Conservation (phyloP, 2,113 vertebrate genomes). For the Stegostoma tigrinum region DNA sequence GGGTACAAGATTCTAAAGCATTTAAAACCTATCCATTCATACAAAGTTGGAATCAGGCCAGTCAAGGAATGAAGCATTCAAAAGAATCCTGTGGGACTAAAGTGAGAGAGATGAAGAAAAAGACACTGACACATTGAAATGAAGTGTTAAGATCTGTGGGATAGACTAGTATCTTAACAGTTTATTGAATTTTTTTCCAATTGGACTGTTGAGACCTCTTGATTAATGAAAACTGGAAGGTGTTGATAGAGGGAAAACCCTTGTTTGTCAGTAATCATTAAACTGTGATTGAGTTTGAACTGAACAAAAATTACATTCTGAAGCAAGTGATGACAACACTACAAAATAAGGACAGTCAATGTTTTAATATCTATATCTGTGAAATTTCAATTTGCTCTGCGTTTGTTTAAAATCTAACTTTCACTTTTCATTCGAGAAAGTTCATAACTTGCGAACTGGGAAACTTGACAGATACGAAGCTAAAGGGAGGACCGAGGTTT, state of each 20-base stretch:
- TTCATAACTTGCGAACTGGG: neutral
- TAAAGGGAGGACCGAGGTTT: neutral
- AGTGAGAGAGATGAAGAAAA: neutral
- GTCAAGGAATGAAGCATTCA: no score
- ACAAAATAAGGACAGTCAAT: neutral
- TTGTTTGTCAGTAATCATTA: constrained; percentile 32
- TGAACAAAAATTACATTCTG: constrained; percentile 20
- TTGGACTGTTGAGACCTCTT: constrained; percentile 34
- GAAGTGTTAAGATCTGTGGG: constrained; percentile 28
- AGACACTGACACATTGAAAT: constrained; percentile 12
- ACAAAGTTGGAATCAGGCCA: neutral
- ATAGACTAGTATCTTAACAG: constrained; percentile 1
- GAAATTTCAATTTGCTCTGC: constrained; percentile 31
- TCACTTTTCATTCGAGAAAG: neutral
- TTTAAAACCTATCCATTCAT: neutral
- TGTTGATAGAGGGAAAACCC: constrained; percentile 12
- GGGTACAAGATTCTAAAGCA: neutral
- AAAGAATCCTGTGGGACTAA: neutral
- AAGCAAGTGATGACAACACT: neutral
- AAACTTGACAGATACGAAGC: neutral
- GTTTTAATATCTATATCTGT: constrained; percentile 15
- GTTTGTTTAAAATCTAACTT: neutral
- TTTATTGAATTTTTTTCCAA: constrained; percentile 34
- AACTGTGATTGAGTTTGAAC: constrained; percentile 21
- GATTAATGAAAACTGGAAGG: constrained; percentile 22